Percentiles rank a stretch among this genome's conserved stretches.
Evolutionary conservation across 1,140 invertebrate species (phyloP).

Genomic region (Wasmannia auropunctata): DNA sequence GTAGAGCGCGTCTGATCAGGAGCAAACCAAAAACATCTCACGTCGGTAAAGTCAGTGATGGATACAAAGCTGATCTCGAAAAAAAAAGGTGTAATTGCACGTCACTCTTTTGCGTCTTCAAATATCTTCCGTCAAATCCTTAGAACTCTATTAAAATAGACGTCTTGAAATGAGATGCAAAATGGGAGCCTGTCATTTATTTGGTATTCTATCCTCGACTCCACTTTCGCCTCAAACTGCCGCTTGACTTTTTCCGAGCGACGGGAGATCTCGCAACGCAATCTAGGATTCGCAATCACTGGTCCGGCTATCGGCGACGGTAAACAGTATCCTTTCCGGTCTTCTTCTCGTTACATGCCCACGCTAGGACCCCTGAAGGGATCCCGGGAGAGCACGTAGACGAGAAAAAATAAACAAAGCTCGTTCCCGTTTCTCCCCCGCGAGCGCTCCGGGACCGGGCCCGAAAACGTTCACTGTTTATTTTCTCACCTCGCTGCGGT

Average conservation of each 20-base stretch:
- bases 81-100: neutral
- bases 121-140: neutral
- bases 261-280: neutral
- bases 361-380: constrained; percentile 28
- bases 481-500: constrained; percentile 69
- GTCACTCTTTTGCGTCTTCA: neutral
- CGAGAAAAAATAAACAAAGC: constrained; percentile 72
- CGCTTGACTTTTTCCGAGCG: neutral
- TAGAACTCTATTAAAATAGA: neutral
- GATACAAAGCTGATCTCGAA: neutral
- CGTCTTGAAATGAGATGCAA: neutral
- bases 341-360: constrained; percentile 36
- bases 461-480: constrained; percentile 67
- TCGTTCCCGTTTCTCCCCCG: neutral
- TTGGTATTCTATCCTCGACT: neutral
- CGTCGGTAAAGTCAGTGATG: neutral
- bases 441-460: constrained; percentile 6
- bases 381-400: constrained; percentile 49
- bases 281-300: constrained; percentile 51
- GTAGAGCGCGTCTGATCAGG: neutral
- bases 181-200: neutral
- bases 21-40: neutral
- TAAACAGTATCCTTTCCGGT: constrained; percentile 54
- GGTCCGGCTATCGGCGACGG: constrained; percentile 34
- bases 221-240: neutral